Conservation (phyloP, 2,888 invertebrate species). For the Cephus rjabovi region DNA sequence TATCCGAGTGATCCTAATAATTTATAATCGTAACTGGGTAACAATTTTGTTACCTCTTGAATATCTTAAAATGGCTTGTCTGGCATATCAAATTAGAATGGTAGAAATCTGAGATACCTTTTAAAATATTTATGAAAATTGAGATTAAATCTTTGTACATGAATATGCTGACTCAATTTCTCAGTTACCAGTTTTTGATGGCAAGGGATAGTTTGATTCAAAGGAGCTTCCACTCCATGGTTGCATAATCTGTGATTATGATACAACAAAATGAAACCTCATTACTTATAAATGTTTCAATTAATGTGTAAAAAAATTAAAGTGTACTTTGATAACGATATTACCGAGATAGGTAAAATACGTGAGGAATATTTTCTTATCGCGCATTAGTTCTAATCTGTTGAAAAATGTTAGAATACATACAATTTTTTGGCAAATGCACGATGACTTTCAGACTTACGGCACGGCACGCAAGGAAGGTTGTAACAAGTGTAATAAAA, state of each 20-base stretch:
- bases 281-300: neutral
- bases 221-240: neutral
- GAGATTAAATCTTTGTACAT: constrained; percentile 1
- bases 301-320: neutral
- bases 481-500: constrained; percentile 10
- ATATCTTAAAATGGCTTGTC: neutral
- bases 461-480: neutral
- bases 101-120: neutral
- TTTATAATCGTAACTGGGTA: neutral
- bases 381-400: neutral
- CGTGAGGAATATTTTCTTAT: neutral
- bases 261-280: neutral
- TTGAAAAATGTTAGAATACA: neutral
- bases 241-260: neutral
- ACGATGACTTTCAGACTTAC: neutral
- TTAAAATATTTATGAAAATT: neutral
- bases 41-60: neutral
- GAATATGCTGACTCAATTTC: neutral
- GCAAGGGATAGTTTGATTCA: neutral
- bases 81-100: neutral
- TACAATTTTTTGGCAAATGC: neutral
- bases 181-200: neutral
- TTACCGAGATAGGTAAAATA: neutral
- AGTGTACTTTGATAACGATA: neutral
- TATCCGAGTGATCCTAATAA: neutral